Conservation (phyloP, 1,140 invertebrate species). For the Artemia franciscana region DNA sequence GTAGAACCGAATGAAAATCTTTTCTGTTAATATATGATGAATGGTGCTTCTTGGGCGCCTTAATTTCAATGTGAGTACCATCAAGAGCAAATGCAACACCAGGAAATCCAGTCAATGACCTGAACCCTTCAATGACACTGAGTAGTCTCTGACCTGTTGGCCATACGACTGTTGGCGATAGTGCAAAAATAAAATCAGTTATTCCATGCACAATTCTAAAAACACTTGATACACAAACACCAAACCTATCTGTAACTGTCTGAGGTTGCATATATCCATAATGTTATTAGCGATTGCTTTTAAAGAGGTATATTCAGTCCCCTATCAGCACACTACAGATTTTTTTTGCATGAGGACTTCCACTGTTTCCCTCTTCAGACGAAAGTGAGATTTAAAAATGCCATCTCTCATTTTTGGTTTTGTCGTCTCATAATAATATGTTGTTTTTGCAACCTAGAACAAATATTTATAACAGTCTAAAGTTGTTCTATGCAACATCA, state of each 20-base stretch:
- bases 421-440: too few relatives aligned
- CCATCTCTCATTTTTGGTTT: too few relatives aligned
- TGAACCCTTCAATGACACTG: background rate
- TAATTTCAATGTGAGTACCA: background rate
- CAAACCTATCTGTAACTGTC: background rate
- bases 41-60: background rate
- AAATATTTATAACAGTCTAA: too few relatives aligned
- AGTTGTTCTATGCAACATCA: too few relatives aligned
- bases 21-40: background rate
- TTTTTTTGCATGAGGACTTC: too few relatives aligned
- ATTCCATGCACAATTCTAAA: background rate
- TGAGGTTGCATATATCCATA: background rate
- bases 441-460: too few relatives aligned
- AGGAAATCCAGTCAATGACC: background rate
- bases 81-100: background rate
- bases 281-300: background rate
- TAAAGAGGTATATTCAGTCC: background rate
- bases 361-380: too few relatives aligned
- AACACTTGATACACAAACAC: background rate
- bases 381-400: too few relatives aligned
- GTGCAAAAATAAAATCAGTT: background rate
- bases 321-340: too few relatives aligned
- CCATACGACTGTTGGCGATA: background rate
- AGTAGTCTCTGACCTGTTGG: background rate
- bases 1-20: background rate